Conservation (phyloP, 1,140 invertebrate species). For the Cyrtorhinus lividipennis region DNA sequence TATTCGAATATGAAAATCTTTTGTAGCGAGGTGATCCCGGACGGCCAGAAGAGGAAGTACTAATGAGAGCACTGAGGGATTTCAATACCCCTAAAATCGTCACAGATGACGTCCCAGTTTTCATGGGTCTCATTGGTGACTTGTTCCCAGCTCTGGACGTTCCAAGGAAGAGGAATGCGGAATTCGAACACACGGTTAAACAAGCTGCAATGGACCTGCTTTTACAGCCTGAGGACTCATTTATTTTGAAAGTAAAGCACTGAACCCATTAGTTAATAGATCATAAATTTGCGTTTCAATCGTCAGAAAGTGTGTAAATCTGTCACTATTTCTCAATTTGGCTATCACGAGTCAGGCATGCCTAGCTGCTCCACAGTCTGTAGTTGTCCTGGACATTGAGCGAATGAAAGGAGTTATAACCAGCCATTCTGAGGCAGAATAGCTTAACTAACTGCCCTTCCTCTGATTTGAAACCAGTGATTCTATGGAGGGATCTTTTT, state of each 20-base stretch:
- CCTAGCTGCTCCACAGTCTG: too few species aligned
- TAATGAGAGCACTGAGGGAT: constrained; percentile 92
- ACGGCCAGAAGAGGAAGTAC: constrained; percentile 86
- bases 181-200: constrained; percentile 87
- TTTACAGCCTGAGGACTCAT: constrained; percentile 90
- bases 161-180: constrained; percentile 79
- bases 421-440: too few species aligned
- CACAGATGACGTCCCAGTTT: constrained; percentile 86
- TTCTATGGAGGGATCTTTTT: too few species aligned
- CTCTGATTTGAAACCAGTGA: too few species aligned
- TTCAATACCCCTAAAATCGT: constrained; percentile 96
- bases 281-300: not conserved
- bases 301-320: too few species aligned
- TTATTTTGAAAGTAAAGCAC: constrained; percentile 86
- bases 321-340: too few species aligned
- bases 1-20: too few species aligned
- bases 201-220: constrained; percentile 77
- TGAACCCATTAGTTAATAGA: too few species aligned
- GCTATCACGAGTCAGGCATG: too few species aligned
- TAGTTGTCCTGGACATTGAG: too few species aligned
- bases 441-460: too few species aligned
- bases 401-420: too few species aligned
- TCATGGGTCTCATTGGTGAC: constrained; percentile 93
- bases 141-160: constrained; percentile 90
- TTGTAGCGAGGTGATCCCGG: constrained; percentile 68